Evolutionary conservation across 2,888 invertebrate species (phyloP).

Genomic region (Apotomis turbidana): DNA sequence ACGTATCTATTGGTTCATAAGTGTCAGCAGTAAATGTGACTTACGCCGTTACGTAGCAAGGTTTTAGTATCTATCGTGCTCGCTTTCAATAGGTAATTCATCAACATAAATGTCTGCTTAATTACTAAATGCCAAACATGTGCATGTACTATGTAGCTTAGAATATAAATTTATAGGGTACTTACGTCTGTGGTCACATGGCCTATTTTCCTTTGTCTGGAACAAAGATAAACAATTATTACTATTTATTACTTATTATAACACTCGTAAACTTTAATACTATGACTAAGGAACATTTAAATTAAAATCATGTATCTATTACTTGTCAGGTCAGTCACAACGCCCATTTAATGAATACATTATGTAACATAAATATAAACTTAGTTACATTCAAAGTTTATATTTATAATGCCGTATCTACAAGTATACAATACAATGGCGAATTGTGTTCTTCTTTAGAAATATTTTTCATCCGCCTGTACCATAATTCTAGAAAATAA

Average conservation of each 20-base stretch:
- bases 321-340: not conserved
- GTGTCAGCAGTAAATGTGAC: not conserved
- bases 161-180: constrained; percentile 17
- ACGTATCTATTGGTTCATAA: not conserved
- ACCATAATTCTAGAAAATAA: too few species aligned
- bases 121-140: constrained; percentile 28
- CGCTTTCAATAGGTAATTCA: constrained; percentile 34
- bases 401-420: too few species aligned
- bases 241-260: not conserved
- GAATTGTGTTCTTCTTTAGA: too few species aligned
- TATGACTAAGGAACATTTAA: not conserved
- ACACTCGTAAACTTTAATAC: not conserved
- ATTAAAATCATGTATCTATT: not conserved
- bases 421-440: too few species aligned
- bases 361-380: too few species aligned
- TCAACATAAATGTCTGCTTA: constrained; percentile 31
- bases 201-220: constrained; percentile 3
- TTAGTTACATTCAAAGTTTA: too few species aligned
- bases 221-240: constrained; percentile 15
- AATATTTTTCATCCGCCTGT: too few species aligned
- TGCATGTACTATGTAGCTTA: constrained; percentile 12
- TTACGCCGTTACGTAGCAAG: not conserved
- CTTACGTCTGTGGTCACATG: constrained; percentile 24
- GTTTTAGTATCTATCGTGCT: constrained; percentile 10
- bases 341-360: not conserved